Evolutionary conservation across 1,140 invertebrate genomes (phyloP), one percentile per base, ranked within the genome.

Genomic region (Nymphalis io): DNA sequence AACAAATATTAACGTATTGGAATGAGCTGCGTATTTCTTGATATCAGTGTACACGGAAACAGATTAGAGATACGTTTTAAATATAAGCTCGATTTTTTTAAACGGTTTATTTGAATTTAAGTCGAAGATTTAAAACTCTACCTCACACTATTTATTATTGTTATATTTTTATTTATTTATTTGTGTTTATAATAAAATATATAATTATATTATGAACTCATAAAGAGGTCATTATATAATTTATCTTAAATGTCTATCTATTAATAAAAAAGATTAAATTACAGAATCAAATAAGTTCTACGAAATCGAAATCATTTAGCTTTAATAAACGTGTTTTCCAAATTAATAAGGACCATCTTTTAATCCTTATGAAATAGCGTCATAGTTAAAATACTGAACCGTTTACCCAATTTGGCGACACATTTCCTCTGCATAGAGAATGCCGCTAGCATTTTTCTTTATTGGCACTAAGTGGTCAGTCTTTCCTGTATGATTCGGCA

Each of bases 401-500:
- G 27, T 55, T 55, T n/a, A 15, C 20, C 53, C 44, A 68, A 60
- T 60, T 60, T 53, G 6, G 27, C 40, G 42, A 60, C 42, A 60
- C 23, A 39, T 68, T 60, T 44, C 65, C n/a, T 39, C 60, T 62
- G 48, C 58, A 38, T 60, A 42, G 42, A 68, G 60, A 63, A 27
- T 40, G 33, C 70, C 70, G 64, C 60, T 58, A 58, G 39, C 53
- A 66, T 58, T 68, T 63, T 66, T 66, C 57, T 71, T 72, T 40
- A 72, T 72, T 72, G 60, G n/a, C 20, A 62, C 46, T 62, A 68
- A 72, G 53, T 72, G 70, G 67, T 16, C 59, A 42, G 63, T 39
- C 67, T 61, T 71, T 72, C 70, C 70, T 66, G 70, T 68, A 58
- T 60, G 55, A 60, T 71, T 72, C 48, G 64, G 70, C 60, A 59